phyloP scores from a whole-genome alignment of 2,888 invertebrate species.

The Syrista parreyssii region DNA sequence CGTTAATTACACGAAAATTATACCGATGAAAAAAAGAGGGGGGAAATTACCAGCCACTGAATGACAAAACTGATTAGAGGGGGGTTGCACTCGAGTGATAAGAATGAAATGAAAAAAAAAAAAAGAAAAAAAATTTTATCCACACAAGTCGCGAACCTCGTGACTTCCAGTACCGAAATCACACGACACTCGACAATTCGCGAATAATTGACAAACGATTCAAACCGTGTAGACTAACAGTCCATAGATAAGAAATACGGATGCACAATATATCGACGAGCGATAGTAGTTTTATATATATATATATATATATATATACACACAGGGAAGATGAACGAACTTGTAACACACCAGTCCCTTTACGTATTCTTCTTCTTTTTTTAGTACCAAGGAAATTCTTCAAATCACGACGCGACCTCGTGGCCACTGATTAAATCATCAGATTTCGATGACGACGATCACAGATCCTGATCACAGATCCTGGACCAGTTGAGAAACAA shows the following conservation, averaged over 20 bases:
- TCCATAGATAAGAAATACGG: background rate
- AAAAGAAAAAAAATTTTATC: background rate
- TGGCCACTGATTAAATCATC: background rate
- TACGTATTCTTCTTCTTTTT: background rate
- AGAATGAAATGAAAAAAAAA: background rate
- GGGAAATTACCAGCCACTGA: background rate
- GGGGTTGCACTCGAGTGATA: background rate
- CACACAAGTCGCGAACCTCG: background rate
- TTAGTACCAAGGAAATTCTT: background rate
- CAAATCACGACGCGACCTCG: background rate
- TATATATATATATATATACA: background rate
- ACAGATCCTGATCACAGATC: background rate
- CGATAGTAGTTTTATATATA: background rate
- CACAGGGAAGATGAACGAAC: background rate
- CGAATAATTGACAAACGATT: background rate
- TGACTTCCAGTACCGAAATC: background rate
- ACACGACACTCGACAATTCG: background rate
- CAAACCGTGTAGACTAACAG: background rate
- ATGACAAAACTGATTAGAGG: background rate
- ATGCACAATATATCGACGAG: background rate
- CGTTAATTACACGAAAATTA: background rate
- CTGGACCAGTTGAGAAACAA: background rate
- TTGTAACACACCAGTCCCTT: background rate
- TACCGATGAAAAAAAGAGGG: no score
- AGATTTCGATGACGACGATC: background rate